A percentile compares a stretch with the other conserved stretches of the same genome.
These are phyloP conservation scores for Dendropsophus ebraccatus DNA, from an alignment of 2,113 vertebrate species.

Conservation along the genomic window DNA sequence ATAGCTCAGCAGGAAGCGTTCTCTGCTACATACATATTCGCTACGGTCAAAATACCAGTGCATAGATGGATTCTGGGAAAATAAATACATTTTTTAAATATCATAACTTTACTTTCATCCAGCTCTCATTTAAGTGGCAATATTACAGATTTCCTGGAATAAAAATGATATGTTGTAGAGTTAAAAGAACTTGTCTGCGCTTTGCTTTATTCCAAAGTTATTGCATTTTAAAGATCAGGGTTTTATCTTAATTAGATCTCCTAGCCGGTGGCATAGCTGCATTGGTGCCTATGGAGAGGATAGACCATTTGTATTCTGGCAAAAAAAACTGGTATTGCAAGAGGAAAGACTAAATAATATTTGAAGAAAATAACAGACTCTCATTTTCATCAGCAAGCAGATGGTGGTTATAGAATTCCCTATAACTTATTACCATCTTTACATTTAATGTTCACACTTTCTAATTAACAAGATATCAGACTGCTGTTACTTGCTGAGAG, in stretches of 20 bases:
- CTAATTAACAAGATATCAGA: neutral
- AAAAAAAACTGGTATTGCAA: constrained; percentile 1
- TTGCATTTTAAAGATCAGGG: constrained; percentile 18
- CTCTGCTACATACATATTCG: neutral
- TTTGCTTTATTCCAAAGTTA: constrained; percentile 10
- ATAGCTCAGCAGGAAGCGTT: neutral
- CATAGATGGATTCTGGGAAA: neutral
- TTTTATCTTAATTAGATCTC: constrained; percentile 27
- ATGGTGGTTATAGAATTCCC: neutral
- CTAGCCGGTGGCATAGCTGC: constrained; percentile 7
- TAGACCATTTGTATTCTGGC: neutral
- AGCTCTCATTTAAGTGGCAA: constrained; percentile 4
- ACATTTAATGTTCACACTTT: neutral
- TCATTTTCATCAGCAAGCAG: neutral
- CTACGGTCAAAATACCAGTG: neutral
- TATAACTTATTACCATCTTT: neutral
- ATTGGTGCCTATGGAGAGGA: neutral
- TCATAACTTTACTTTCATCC: constrained; percentile 12
- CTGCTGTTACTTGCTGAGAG: neutral
- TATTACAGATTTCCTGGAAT: constrained; percentile 23
- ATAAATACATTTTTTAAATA: neutral
- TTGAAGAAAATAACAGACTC: neutral
- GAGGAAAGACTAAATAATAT: neutral
- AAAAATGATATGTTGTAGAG: constrained; percentile 3
- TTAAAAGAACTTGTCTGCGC: neutral